Evolutionary conservation across 2,888 invertebrate species (phyloP), one percentile per base, ranked within the genome.

Genomic region (Watsonalla binaria): DNA sequence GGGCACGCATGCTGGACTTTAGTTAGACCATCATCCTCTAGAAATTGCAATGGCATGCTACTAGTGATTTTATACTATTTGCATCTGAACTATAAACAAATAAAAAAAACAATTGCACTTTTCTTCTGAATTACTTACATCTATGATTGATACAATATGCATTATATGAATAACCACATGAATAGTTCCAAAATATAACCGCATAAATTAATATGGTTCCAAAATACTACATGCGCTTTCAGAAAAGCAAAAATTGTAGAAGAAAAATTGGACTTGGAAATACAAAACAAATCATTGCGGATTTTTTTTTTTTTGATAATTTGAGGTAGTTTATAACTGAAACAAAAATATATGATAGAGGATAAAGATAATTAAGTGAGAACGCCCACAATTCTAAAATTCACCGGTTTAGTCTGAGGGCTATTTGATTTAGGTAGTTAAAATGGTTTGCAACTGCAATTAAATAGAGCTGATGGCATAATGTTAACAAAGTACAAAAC

Each of bases 401-500:
- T 4, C 24, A 24, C 24, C 4, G 24, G 24, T 24, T 24, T 2
- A 4, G 24, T 24, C 24, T 11, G 11, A 11, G 5, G 11, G 11
- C 11, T 42, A 42, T 8, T 8, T 42, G 62, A 56, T 65, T 56
- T 33, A 68, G 62, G 63, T 65, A 56, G 62, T 65, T 62, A 58
- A 59, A 70, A 74, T 70, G 69, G 58, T 74, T 67, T 72, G 77
- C 71, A 68, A 68, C 83, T 81, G 84, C 76, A 71, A 54, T 71
- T 77, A 68, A 54, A 80, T 80, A 72, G 24, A 64, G 64, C 70
- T 66, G 76, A 76, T 65, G 72, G 62, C 72, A 74, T 65, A 70
- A 74, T 70, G 68, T 71, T 72, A 72, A 80, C 82, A 82, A 82
- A 79, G 61, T 72, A 82, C 77, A 82, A 83, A 79, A 70, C 63